Percentiles rank a stretch among this genome's conserved stretches.
Evolutionary conservation across 1,140 invertebrate genomes (phyloP).

Genomic region (Drosophila yakuba): DNA sequence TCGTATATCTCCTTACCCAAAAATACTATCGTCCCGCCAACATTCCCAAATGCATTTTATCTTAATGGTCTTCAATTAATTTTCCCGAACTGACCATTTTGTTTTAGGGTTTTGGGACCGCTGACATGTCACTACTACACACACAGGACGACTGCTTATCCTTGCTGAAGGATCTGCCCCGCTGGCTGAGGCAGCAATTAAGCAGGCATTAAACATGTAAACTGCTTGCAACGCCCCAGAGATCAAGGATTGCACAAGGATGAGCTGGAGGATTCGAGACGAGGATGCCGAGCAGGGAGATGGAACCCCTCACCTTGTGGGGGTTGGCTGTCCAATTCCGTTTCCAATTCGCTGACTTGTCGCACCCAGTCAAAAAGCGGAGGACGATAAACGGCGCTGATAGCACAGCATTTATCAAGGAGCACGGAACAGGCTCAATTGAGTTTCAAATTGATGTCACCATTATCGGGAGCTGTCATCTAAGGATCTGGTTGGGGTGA

Average conservation of each 20-base stretch:
- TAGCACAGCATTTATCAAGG: conserved; percentile 76
- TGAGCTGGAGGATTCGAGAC: not conserved
- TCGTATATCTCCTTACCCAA: not conserved
- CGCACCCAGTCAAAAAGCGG: conserved; percentile 68
- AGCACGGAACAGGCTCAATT: conserved; percentile 67
- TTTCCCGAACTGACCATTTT: conserved; percentile 1
- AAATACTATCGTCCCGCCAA: not conserved
- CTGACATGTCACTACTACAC: conserved; percentile 31
- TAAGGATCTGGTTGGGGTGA: conserved; percentile 51
- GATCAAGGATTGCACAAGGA: conserved; percentile 32
- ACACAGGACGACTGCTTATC: conserved; percentile 38
- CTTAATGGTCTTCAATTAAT: conserved; percentile 6
- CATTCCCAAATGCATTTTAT: not conserved
- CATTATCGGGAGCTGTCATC: conserved; percentile 83
- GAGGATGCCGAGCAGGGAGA: not conserved
- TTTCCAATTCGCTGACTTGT: conserved; percentile 80
- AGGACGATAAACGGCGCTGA: conserved; percentile 78
- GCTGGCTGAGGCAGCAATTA: conserved; percentile 53
- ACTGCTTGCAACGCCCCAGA: conserved; percentile 67
- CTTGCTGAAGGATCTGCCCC: conserved; percentile 23
- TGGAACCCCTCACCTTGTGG: conserved; percentile 49
- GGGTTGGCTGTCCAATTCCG: conserved; percentile 27
- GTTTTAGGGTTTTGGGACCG: not conserved
- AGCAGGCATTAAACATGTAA: conserved; percentile 77
- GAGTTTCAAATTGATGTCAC: conserved; percentile 84